A percentile compares a stretch with the other conserved stretches of the same genome.
These are phyloP conservation scores for Puffinus mauretanicus DNA, from an alignment of 2,113 vertebrate species.

Conservation along the genomic window DNA sequence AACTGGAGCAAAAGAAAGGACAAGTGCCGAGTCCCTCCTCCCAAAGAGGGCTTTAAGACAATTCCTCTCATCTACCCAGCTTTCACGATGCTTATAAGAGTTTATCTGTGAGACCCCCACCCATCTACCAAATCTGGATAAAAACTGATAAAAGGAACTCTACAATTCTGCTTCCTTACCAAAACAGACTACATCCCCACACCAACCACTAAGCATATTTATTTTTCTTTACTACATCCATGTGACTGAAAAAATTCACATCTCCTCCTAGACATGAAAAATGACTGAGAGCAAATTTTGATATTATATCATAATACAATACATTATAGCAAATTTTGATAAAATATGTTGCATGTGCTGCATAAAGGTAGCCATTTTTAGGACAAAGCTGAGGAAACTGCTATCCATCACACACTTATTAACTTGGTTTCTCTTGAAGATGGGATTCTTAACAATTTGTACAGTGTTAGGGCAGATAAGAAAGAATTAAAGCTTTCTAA, in stretches of 20 bases:
- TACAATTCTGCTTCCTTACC: background rate
- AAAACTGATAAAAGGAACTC: background rate
- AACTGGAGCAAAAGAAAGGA: background rate
- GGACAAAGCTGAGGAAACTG: background rate
- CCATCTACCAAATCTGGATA: background rate
- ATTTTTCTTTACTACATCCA: background rate
- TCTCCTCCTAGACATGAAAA: background rate
- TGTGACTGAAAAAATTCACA: background rate
- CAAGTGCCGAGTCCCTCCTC: background rate
- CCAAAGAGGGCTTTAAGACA: background rate
- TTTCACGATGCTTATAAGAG: background rate
- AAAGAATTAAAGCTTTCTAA: background rate
- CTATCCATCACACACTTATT: background rate
- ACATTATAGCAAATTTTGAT: background rate
- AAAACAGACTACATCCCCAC: background rate
- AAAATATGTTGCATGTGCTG: background rate
- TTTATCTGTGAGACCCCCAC: background rate
- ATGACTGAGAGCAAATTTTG: background rate
- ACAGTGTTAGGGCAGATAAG: background rate
- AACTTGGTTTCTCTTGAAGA: background rate
- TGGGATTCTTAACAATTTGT: background rate
- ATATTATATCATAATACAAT: too few species aligned
- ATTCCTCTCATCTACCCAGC: background rate
- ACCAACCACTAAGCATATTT: background rate
- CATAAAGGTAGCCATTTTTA: background rate